Evolutionary conservation across 2,888 invertebrate genomes (phyloP).

Genomic region (Helleia helle): DNA sequence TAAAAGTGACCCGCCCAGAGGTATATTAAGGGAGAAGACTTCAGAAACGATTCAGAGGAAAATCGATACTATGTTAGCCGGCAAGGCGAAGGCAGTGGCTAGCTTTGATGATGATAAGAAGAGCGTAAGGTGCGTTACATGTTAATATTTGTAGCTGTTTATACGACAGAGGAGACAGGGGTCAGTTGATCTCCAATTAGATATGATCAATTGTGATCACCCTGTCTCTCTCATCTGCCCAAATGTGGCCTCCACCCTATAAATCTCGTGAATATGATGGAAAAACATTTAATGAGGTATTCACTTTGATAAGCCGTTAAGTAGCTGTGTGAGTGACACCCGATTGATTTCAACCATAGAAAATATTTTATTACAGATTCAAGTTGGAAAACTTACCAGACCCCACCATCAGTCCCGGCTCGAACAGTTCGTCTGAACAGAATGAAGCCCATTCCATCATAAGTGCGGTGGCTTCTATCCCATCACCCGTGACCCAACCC

Average conservation of each 20-base stretch:
- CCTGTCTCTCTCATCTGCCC: no score
- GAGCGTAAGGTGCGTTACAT: slow-evolving; percentile 72
- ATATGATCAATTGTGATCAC: no score
- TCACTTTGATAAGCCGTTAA: no score
- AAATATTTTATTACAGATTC: slow-evolving; percentile 48
- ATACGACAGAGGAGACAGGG: no score
- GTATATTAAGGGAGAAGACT: slow-evolving; percentile 77
- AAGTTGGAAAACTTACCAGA: slow-evolving; percentile 53
- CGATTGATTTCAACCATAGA: no score
- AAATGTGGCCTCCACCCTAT: no score
- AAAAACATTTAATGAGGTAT: no score
- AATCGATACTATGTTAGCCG: slow-evolving; percentile 36
- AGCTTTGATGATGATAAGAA: slow-evolving; percentile 83
- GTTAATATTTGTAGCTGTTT: slow-evolving; percentile 5
- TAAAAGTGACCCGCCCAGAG: slow-evolving; percentile 68
- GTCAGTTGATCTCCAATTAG: no score
- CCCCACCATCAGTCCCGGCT: slow-evolving; percentile 61
- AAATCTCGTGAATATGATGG: no score
- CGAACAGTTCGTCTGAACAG: slow-evolving; percentile 64
- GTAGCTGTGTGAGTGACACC: no score
- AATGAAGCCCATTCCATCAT: slow-evolving; percentile 63
- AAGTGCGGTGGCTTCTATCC: slow-evolving; percentile 30
- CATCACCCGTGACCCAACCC: slow-evolving; percentile 16
- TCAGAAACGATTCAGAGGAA: slow-evolving; percentile 40
- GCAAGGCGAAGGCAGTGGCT: slow-evolving; percentile 40